phyloP scores from a whole-genome alignment of 2,888 invertebrate genomes.

The Balanococcus diminutus region DNA sequence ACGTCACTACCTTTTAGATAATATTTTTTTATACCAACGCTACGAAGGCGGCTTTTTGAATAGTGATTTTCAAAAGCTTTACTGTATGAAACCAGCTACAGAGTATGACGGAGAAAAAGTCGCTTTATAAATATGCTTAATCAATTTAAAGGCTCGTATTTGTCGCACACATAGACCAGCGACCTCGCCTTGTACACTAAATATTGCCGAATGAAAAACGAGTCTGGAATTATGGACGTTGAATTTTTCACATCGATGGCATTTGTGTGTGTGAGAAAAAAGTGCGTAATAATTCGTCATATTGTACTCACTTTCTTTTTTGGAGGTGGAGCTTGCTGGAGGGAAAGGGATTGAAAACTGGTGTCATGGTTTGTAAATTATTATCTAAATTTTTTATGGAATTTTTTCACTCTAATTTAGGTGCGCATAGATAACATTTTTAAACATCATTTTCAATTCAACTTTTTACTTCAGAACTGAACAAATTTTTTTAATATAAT shows the following conservation, averaged over 20 bases:
- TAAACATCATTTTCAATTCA: too few relatives aligned
- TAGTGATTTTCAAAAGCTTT: constrained; percentile 16
- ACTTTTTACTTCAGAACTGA: too few relatives aligned
- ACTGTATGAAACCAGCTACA: neutral
- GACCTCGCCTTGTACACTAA: neutral
- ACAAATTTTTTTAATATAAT: too few relatives aligned
- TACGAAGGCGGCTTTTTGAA: neutral
- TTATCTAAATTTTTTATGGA: too few relatives aligned
- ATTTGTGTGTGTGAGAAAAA: neutral
- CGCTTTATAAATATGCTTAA: constrained; percentile 21
- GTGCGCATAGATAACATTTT: too few relatives aligned
- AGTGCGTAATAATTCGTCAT: neutral
- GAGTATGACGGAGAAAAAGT: neutral
- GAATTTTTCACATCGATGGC: neutral
- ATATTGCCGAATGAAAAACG: neutral
- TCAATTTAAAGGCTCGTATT: constrained; percentile 20
- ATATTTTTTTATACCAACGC: neutral
- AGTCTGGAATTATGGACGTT: neutral
- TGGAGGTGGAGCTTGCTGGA: too few relatives aligned
- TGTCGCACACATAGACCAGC: neutral
- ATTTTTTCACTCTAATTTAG: too few relatives aligned
- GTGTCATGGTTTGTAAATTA: too few relatives aligned
- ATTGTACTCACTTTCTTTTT: too few relatives aligned
- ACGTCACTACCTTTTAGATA: constrained; percentile 10
- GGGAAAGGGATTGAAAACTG: too few relatives aligned